Evolutionary conservation across 1,140 invertebrate species (phyloP), one percentile per base, ranked within the genome.

Genomic region (Bactericera cockerelli): DNA sequence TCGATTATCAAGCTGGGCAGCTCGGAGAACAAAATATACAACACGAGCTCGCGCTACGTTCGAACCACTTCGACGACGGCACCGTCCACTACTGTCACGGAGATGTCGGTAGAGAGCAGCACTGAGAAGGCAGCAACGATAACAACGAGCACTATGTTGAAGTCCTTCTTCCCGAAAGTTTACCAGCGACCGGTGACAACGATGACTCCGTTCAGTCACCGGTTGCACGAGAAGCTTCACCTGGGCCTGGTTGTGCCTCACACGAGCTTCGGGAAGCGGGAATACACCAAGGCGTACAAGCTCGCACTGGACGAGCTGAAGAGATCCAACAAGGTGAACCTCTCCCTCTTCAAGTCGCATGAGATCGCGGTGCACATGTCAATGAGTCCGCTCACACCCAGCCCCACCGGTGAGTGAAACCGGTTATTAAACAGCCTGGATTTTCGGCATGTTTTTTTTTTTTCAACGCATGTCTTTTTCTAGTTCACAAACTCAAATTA

Each of bases 311-410:
- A 76, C 39, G 74, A 75, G 63, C 72, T 87, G 38, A 78, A 79
- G 63, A 74, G 70, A 59, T 74, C 69, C 59, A 70, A 70, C 26
- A 69, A 70, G 56, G 75, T 77, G 49, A 83, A 80, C 70, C 71
- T 83, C 58, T 65, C 65, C 36, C 74, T 84, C 59, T 81, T 84
- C 68, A 79, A 82, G 66, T 74, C 76, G 64, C 81, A 83, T 71
- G 81, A 81, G 65, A 77, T 86, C 59, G 77, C 81, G 64, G 78
- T 83, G 62, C 78, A 79, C 64, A 79, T 82, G 65, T 77, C 75
- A 59, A 86, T 83, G 78, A 79, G 84, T 66, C 79, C 80, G 65
- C 74, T 87, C 61, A 85, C 81, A 56, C 85, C 86, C 31, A 87
- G 82, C 74, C 86, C 86, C 54, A 87, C 79, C 71, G 81, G 84